Conservation (phyloP, 1,140 invertebrate species). For the Eriosoma lanigerum region DNA sequence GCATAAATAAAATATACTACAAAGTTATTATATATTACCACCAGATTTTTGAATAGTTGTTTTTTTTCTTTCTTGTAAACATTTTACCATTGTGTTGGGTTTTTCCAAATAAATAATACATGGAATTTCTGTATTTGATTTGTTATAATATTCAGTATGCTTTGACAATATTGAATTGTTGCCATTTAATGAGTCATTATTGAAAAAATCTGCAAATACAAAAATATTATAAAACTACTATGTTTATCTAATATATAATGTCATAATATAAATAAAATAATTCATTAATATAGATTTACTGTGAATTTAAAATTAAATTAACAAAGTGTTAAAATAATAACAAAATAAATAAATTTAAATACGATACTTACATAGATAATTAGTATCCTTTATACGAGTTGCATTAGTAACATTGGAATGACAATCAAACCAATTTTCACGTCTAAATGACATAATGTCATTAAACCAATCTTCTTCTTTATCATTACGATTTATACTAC, state of each 20-base stretch:
- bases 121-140: background rate
- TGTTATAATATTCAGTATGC: background rate
- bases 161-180: background rate
- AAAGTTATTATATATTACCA: background rate
- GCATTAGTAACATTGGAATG: background rate
- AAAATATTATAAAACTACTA: background rate
- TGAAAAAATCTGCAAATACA: background rate
- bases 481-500: background rate
- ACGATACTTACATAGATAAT: slow-evolving; percentile 6
- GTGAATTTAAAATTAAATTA: too few relatives aligned
- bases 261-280: too few relatives aligned
- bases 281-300: too few relatives aligned
- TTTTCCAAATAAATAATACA: background rate
- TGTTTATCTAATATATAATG: too few relatives aligned
- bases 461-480: slow-evolving; percentile 20
- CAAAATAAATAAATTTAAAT: background rate
- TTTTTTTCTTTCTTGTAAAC: background rate
- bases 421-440: slow-evolving; percentile 44
- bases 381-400: background rate
- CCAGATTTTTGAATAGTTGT: background rate
- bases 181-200: background rate
- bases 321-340: background rate
- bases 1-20: background rate
- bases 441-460: slow-evolving; percentile 6
- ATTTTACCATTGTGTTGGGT: background rate